Base-by-base conservation (phyloP, 2,888 invertebrate species). In the Koerneria pararmatus region DNA sequence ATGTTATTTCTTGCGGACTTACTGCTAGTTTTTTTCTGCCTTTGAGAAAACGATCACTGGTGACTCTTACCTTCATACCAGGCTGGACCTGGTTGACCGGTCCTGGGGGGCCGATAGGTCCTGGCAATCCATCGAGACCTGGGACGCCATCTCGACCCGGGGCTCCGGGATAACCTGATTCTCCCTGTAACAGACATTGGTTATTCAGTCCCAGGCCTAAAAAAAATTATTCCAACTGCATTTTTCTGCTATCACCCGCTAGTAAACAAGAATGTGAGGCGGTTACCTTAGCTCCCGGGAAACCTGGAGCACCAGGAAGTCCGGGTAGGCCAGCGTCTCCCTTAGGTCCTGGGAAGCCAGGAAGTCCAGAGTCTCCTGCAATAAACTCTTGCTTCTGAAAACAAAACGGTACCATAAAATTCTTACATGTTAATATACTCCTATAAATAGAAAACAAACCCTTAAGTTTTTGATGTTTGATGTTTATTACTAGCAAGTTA, bases 251-350 rank as follows among this genome's bases (percentile, higher is more conserved):
- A 15, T n/a, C n/a, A 15, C 11, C 46, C 46, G 46, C 46, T 46
- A n/a, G n/a, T n/a, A n/a, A n/a, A n/a, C n/a, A 46, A 46, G 46
- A 15, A 65, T 66, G 35, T 46, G 41, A 11, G n/a, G n/a, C n/a
- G n/a, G n/a, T n/a, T n/a, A n/a, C n/a, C n/a, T 75, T 69, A 24
- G 70, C 32, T 60, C 83, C 82, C 29, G 78, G 73, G 53, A 69
- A 49, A 58, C 93, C 93, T 24, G 90, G 89, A 27, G 89, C 62
- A 58, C 75, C 73, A 84, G 85, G 73, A 91, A 92, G 41, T 15
- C 77, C 77, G 37, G 69, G 66, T 11, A 48, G 56, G 27, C 24
- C 73, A 15, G 31, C 31, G 2, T 78, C 75, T 27, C 82, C 82
- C 63, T 82, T 82, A 29, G 66, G 66, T 65, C 84, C 84, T 32